A percentile compares a stretch with the other conserved stretches of the same genome.
These are phyloP conservation scores for Panthera tigris DNA, from an alignment of 2,113 vertebrate species.

Conservation along the genomic window DNA sequence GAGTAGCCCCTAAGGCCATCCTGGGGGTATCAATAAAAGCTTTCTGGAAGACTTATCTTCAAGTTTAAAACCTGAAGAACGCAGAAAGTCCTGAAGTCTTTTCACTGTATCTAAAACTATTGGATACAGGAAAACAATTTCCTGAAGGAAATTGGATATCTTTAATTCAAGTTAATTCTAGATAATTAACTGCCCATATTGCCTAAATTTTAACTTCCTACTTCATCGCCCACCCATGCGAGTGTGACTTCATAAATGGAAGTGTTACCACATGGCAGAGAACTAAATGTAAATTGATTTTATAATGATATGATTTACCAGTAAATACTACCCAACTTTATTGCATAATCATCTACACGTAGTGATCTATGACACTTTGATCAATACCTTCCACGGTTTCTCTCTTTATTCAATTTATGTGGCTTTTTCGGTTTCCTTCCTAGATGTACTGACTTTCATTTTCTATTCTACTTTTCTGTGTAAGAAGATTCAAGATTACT, in stretches of 20 bases:
- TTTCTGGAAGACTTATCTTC: background rate
- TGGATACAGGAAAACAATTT: background rate
- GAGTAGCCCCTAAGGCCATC: background rate
- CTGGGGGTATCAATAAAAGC: background rate
- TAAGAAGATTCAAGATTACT: constrained; percentile 18
- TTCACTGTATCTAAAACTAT: background rate
- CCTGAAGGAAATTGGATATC: background rate
- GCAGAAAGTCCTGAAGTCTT: background rate
- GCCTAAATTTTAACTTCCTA: background rate
- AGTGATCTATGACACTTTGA: background rate
- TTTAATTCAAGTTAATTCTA: background rate
- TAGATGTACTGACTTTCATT: background rate
- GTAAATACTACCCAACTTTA: background rate
- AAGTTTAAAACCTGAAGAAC: background rate
- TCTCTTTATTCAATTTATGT: background rate
- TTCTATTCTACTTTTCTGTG: constrained; percentile 2
- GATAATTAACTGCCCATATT: background rate
- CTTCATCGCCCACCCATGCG: background rate
- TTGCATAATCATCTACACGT: background rate
- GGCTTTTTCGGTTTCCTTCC: background rate
- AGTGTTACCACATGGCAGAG: background rate
- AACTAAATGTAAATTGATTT: constrained; percentile 35
- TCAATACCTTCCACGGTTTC: background rate
- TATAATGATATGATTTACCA: constrained; percentile 5
- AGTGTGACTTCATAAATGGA: constrained; percentile 3